Evolutionary conservation across 1,140 invertebrate genomes (phyloP).

Genomic region (Atta cephalotes): DNA sequence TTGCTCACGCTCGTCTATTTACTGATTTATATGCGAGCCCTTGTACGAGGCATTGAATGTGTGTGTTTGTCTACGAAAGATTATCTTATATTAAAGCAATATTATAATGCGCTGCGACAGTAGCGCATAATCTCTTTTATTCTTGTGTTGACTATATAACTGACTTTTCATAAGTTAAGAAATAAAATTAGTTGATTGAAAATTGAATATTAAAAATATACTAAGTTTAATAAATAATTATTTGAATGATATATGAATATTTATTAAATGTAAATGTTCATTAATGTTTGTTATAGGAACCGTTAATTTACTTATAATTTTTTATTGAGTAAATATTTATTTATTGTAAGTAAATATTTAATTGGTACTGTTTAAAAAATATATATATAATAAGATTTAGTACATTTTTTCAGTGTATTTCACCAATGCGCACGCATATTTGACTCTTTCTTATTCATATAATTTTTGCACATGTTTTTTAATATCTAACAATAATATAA

Average conservation of each 20-base stretch:
- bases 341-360: too few species aligned
- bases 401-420: too few species aligned
- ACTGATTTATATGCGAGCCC: constrained; percentile 79
- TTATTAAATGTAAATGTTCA: too few species aligned
- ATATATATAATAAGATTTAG: too few species aligned
- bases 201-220: neutral
- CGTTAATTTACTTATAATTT: too few species aligned
- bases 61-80: constrained; percentile 64
- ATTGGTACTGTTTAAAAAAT: too few species aligned
- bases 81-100: constrained; percentile 76
- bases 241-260: too few species aligned
- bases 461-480: neutral
- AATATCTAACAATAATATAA: neutral
- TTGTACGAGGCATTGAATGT: constrained; percentile 77
- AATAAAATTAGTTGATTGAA: neutral
- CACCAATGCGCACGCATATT: too few species aligned
- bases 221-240: neutral
- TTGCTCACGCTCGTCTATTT: constrained; percentile 71
- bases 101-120: constrained; percentile 39
- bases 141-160: constrained; percentile 9
- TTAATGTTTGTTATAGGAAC: too few species aligned
- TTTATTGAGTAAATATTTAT: too few species aligned
- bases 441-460: neutral
- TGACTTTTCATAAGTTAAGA: constrained; percentile 29
- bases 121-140: neutral